Base-by-base conservation (phyloP, 2,797 vertebrate genomes). In the Aeoliscus strigatus region DNA sequence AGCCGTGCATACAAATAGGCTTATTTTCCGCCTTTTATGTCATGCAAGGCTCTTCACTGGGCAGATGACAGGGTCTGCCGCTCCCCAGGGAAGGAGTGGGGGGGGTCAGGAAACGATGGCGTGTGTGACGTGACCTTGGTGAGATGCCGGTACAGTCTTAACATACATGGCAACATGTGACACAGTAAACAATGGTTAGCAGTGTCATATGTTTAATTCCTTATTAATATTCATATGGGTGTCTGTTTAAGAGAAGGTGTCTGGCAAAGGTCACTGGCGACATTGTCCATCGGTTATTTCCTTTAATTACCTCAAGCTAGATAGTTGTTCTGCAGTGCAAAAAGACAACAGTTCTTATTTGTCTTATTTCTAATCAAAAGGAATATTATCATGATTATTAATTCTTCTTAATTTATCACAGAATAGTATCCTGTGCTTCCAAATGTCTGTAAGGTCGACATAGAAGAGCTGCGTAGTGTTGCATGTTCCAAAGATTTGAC, bases 21-120 rank as follows among this genome's bases (percentile, higher is more conserved):
- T 73, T 21, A 79, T 79, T 79, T 77, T 75, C 49, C 1, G 21
- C 56, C 42, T 53, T 63, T 66, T 39, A 65, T 63, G 44, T 53
- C 37, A 39, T 15, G 37, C 14, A 9, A 13, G 27, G 27, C 27
- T 2, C 27, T 11, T 11, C 27, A n/a, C 9, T 6, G 27, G 27
- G 3, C 12, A n/a, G 24, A 14, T 2, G 27, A 4, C 3, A 4
- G 45, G 41, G 46, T 46, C 51, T 9, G 39, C n/a, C n/a, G n/a
- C n/a, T n/a, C n/a, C n/a, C n/a, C n/a, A n/a, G n/a, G n/a, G n/a
- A n/a, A n/a, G n/a, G n/a, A n/a, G n/a, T n/a, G n/a, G n/a, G n/a
- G n/a, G n/a, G n/a, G n/a, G n/a, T n/a, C n/a, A n/a, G 18, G 18
- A 6, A 6, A 21, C 18, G 18, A 21, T 21, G 18, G 3, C 18